These are phyloP conservation scores for Cavia porcellus DNA, from an alignment of 2,113 vertebrate genomes.

Conservation along the genomic window DNA sequence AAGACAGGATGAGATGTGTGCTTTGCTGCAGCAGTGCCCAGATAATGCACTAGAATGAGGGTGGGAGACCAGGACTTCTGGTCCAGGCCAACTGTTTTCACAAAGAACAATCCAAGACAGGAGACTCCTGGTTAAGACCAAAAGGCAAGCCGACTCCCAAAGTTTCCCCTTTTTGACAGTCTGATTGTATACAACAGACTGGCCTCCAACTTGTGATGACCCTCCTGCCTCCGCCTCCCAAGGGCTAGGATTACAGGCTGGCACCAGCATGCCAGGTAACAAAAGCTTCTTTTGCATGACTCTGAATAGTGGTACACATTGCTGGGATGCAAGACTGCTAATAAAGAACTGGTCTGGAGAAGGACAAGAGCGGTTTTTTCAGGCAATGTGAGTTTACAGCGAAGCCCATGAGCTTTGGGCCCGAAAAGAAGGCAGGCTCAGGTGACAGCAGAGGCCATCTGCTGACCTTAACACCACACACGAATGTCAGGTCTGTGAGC, in stretches of 20 bases:
- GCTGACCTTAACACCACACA: background rate
- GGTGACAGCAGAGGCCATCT: background rate
- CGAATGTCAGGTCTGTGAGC: accelerated
- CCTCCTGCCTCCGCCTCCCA: background rate
- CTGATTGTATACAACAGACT: background rate
- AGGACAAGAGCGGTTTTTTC: background rate
- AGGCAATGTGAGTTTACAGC: background rate
- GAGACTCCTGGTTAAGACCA: background rate
- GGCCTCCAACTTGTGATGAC: background rate
- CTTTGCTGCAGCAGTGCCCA: background rate
- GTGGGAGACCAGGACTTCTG: background rate
- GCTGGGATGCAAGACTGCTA: background rate
- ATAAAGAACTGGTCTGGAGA: background rate
- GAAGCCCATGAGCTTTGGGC: no score
- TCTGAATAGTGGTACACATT: background rate
- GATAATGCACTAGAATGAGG: background rate
- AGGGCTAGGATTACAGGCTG: background rate
- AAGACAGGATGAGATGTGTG: background rate
- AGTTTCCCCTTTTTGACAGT: background rate
- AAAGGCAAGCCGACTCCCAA: background rate
- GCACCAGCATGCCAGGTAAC: background rate
- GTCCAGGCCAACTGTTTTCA: background rate
- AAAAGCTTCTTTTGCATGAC: background rate
- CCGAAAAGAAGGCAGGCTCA: accelerated
- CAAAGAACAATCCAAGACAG: background rate